These are phyloP conservation scores for Chiridota heheva DNA, from an alignment of 35 echinoderm and acorn worm species.

Conservation along the genomic window DNA sequence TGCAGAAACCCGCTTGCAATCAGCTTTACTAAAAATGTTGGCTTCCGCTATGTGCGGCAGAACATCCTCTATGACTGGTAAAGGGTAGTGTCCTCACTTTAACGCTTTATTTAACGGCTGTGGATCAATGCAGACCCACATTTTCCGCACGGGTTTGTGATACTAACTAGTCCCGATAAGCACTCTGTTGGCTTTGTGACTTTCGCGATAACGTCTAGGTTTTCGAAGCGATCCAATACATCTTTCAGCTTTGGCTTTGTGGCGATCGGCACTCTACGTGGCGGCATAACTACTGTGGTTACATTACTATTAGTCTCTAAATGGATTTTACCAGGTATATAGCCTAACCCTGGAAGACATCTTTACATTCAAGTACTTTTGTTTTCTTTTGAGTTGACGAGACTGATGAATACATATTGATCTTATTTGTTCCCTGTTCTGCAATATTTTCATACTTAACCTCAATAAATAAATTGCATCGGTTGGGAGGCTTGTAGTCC, in stretches of 20 bases:
- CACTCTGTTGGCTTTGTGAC: constrained; percentile 26
- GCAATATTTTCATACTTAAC: not conserved
- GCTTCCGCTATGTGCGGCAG: constrained; percentile 15
- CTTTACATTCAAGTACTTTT: not conserved
- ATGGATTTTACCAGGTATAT: no score
- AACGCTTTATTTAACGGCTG: constrained; percentile 24
- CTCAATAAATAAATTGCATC: not conserved
- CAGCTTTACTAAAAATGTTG: constrained; percentile 45
- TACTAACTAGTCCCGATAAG: no score
- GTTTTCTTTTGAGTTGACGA: constrained; percentile 2
- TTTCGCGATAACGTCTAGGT: constrained; percentile 5
- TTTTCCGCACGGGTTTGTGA: no score
- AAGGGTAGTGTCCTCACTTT: constrained; percentile 48
- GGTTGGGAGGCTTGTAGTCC: not conserved
- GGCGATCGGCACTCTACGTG: no score
- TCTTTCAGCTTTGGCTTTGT: no score
- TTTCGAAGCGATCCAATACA: constrained; percentile 17
- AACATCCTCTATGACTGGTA: constrained; percentile 45
- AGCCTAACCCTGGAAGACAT: constrained; percentile 17
- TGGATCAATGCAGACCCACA: constrained; percentile 48
- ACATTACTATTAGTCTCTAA: no score
- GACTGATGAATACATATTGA: no score
- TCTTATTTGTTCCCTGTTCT: no score
- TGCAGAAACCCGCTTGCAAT: no score
- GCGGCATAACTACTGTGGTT: no score